phyloP scores from a whole-genome alignment of 2,888 invertebrate species.

The Matsumyia berberina region DNA sequence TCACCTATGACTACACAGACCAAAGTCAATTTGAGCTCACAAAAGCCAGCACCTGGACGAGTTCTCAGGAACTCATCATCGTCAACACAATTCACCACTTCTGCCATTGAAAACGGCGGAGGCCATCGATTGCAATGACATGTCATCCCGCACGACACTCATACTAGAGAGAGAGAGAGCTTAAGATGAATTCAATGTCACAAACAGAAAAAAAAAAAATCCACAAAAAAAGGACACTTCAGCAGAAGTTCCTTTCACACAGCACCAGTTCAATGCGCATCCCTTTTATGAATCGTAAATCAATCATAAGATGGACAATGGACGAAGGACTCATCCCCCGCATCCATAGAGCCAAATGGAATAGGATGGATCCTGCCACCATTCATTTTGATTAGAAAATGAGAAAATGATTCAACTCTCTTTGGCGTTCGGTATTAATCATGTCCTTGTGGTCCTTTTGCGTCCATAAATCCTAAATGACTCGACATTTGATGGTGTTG shows the following conservation, averaged over 20 bases:
- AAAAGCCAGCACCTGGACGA: constrained; percentile 71
- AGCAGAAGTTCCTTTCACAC: constrained; percentile 36
- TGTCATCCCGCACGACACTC: constrained; percentile 27
- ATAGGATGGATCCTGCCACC: constrained; percentile 53
- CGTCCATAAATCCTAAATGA: constrained; percentile 56
- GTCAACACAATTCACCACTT: constrained; percentile 69
- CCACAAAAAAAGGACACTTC: constrained; percentile 22
- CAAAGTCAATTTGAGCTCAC: constrained; percentile 66
- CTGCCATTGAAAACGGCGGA: constrained; percentile 16
- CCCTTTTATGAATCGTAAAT: constrained; percentile 67
- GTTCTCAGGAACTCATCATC: constrained; percentile 73
- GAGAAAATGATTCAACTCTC: constrained; percentile 61
- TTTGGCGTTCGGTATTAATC: constrained; percentile 34
- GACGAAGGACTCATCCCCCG: constrained; percentile 10
- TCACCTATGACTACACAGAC: constrained; percentile 57
- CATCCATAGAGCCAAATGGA: constrained; percentile 16
- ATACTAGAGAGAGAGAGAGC: constrained; percentile 1
- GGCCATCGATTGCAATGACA: constrained; percentile 49
- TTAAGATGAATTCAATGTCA: constrained; percentile 69
- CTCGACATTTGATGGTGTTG: constrained; percentile 54
- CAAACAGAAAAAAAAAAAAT: constrained; percentile 48
- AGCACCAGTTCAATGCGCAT: constrained; percentile 35
- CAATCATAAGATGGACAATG: constrained; percentile 68
- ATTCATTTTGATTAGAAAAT: constrained; percentile 73
- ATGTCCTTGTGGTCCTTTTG: constrained; percentile 25